Evolutionary conservation across 2,113 vertebrate genomes (phyloP).

Genomic region (Rana temporaria): DNA sequence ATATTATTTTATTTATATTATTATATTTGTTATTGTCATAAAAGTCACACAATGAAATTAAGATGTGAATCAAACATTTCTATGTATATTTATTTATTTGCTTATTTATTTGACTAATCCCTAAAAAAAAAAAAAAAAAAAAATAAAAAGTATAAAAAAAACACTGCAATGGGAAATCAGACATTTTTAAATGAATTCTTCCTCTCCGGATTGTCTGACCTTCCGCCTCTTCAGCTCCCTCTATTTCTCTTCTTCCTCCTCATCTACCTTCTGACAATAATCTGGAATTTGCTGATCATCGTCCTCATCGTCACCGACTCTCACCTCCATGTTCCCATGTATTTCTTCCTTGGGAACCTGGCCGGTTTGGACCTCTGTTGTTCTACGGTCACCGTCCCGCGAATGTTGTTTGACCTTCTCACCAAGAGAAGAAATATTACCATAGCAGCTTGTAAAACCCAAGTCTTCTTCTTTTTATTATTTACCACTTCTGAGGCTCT

Average conservation of each 20-base stretch:
- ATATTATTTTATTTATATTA: no score
- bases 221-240: not conserved
- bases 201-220: not conserved
- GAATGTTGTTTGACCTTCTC: conserved; percentile 61
- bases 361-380: no score
- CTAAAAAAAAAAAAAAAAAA: not conserved
- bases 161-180: not conserved
- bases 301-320: conserved; percentile 9
- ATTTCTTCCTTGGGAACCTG: not conserved
- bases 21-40: no score
- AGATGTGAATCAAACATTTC: no score
- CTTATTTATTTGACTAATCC: not conserved
- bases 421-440: conserved; percentile 53
- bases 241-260: conserved; percentile 12
- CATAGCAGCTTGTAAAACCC: conserved; percentile 56
- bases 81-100: no score
- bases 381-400: conserved; percentile 41
- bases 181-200: not conserved
- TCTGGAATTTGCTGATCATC: conserved; percentile 36
- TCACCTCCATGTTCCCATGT: conserved; percentile 41
- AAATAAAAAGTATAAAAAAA: not conserved
- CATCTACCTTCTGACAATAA: not conserved
- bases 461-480: no score
- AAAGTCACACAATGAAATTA: no score
- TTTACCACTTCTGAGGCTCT: no score